Percentiles rank a stretch among this genome's conserved stretches.
Evolutionary conservation across 2,113 vertebrate species (phyloP).

Genomic region (Dipodomys stephensi): DNA sequence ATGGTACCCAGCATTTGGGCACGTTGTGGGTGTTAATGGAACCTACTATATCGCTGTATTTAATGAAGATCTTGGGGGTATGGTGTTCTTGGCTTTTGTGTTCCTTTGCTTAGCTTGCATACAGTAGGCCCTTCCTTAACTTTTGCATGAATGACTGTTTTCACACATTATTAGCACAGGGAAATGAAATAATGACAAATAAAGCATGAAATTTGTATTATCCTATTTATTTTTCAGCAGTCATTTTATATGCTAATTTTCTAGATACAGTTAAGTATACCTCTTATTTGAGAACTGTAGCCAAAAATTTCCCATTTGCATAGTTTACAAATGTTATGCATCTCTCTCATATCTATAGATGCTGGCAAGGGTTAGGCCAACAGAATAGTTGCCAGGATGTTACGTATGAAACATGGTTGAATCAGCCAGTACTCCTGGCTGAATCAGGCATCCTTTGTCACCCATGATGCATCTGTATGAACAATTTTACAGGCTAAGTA

Average conservation of each 20-base stretch:
- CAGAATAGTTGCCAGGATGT: slow-evolving; percentile 7
- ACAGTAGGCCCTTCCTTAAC: neutral
- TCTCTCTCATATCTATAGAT: neutral
- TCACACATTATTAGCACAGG: neutral
- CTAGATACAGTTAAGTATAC: slow-evolving; percentile 47
- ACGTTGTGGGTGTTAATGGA: slow-evolving; percentile 11
- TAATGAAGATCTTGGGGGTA: neutral
- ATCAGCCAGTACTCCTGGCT: neutral
- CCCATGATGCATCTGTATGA: neutral
- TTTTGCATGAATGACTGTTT: neutral
- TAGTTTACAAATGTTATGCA: neutral
- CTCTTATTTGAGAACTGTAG: slow-evolving; percentile 37
- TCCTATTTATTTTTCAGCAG: slow-evolving; percentile 31
- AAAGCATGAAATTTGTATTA: slow-evolving; percentile 50
- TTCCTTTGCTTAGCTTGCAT: slow-evolving; percentile 28
- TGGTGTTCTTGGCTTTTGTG: neutral
- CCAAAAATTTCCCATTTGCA: slow-evolving; percentile 43
- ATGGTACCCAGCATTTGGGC: neutral
- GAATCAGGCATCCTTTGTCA: slow-evolving; percentile 39
- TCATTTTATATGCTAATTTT: slow-evolving; percentile 49
- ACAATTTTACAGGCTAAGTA: neutral
- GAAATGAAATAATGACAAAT: slow-evolving; percentile 22
- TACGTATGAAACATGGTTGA: slow-evolving; percentile 10
- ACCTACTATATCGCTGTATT: neutral
- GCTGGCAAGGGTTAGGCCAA: neutral